Percentiles rank a stretch among this genome's conserved stretches.
These are phyloP conservation scores for Limnephilus lunatus DNA, from an alignment of 2,888 invertebrate genomes.

Conservation along the genomic window DNA sequence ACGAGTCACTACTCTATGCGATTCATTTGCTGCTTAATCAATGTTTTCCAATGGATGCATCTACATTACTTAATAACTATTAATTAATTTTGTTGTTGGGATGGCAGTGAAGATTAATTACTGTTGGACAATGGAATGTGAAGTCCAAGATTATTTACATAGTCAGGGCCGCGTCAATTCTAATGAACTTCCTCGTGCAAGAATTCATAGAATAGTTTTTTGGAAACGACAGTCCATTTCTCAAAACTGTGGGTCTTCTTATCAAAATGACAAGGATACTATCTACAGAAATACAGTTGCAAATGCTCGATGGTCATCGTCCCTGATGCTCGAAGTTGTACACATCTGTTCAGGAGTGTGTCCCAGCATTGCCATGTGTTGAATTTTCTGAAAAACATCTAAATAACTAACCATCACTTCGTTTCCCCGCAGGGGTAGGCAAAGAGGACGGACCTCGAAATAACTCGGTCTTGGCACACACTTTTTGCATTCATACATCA, in stretches of 20 bases:
- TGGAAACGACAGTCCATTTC: background rate
- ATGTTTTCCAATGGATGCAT: background rate
- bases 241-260: no score
- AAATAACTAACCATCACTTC: no score
- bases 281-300: no score
- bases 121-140: background rate
- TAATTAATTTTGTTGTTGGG: background rate
- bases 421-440: no score
- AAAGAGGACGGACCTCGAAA: no score
- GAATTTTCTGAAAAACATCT: no score
- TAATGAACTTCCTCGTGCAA: background rate
- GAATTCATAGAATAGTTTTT: background rate
- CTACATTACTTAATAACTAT: background rate
- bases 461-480: no score
- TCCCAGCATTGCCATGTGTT: no score
- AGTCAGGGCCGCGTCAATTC: background rate
- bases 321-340: no score
- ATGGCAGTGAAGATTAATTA: background rate
- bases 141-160: background rate
- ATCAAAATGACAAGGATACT: background rate
- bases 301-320: no score
- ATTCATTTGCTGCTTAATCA: background rate
- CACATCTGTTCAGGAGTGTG: no score
- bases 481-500: no score
- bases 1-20: background rate